Base-by-base conservation (phyloP, 2,113 vertebrate species). In the Scartelaos histophorus region DNA sequence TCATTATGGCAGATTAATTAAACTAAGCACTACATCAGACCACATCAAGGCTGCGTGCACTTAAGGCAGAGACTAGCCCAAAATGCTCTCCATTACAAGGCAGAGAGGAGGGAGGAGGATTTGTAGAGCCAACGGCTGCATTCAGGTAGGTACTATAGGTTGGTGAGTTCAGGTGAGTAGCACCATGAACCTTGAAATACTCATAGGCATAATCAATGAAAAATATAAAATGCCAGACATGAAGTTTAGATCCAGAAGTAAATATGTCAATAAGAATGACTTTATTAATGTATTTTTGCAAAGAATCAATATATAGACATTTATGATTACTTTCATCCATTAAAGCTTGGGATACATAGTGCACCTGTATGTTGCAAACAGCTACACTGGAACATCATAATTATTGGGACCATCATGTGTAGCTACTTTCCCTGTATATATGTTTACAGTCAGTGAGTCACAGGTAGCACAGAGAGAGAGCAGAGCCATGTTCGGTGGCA, bases 1-100 rank as follows among this genome's bases (percentile, higher is more conserved):
- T 94, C 94, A 94, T 92, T 93, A 92, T 83, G 51, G 69, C 73
- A 88, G 89, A 93, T 94, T 94, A 93, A 94, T 93, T 93, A 92
- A 90, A 87, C 79, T 77, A 79, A 85, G 87, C 82, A 81, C 82
- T 85, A 86, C 83, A 87, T 87, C 84, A 86, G 90, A 85, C 79
- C 84, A 79, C 87, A 83, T 82, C 85, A 75, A 83, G 88, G 73
- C 71, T 61, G 71, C 67, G 65, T 77, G 69, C 71, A 83, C 73
- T 82, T 77, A 66, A 81, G 74, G 71, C 76, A 54, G 65, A 9
- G 16, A 67, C 60, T 69, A 67, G 70, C 66, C 21, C 73, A 75
- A 87, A 82, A 70, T 35, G 61, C 24, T 56, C 67, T 70, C 74
- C 13, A 54, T 70, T 62, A 47, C 66, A 29, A 78, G 67, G 29